Conservation (phyloP, 2,797 vertebrate genomes). For the Thalassophryne amazonica region DNA sequence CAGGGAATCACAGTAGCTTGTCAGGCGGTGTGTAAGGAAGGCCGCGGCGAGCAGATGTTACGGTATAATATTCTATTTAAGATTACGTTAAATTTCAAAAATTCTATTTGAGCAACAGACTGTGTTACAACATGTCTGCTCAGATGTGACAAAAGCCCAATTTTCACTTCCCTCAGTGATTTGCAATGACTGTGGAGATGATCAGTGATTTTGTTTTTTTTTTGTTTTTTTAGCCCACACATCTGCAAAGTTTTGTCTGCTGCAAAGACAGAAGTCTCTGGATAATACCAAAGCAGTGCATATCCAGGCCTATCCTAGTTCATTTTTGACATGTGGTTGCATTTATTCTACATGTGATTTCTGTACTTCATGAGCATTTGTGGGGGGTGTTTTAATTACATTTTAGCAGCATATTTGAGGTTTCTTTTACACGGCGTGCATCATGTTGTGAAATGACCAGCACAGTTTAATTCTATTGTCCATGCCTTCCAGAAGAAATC, state of each 20-base stretch:
- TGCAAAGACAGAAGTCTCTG: conserved; percentile 4
- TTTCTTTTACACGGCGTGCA: too few relatives aligned
- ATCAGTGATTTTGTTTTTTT: conserved; percentile 33
- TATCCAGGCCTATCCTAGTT: conserved; percentile 38
- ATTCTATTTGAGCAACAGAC: conserved; percentile 51
- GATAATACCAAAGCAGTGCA: conserved; percentile 26
- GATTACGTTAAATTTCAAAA: conserved; percentile 52
- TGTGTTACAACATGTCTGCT: conserved; percentile 36
- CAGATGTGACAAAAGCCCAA: conserved; percentile 30
- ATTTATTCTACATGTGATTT: conserved; percentile 6
- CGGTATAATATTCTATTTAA: conserved; percentile 49
- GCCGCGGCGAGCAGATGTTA: conserved; percentile 53
- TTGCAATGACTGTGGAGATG: conserved; percentile 4
- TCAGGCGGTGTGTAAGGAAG: conserved; percentile 42
- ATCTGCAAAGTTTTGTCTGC: conserved; percentile 6
- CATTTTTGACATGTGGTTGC: conserved; percentile 27
- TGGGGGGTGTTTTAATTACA: too few relatives aligned
- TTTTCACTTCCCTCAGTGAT: too few relatives aligned
- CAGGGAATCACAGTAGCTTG: conserved; percentile 50
- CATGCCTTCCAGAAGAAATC: too few relatives aligned
- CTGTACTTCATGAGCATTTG: not conserved
- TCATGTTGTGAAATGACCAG: too few relatives aligned
- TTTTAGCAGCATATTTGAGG: too few relatives aligned
- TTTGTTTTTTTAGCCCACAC: conserved; percentile 21
- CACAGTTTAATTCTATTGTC: too few relatives aligned